phyloP scores from a whole-genome alignment of 2,888 invertebrate genomes.

The Nomada ruficornis region DNA sequence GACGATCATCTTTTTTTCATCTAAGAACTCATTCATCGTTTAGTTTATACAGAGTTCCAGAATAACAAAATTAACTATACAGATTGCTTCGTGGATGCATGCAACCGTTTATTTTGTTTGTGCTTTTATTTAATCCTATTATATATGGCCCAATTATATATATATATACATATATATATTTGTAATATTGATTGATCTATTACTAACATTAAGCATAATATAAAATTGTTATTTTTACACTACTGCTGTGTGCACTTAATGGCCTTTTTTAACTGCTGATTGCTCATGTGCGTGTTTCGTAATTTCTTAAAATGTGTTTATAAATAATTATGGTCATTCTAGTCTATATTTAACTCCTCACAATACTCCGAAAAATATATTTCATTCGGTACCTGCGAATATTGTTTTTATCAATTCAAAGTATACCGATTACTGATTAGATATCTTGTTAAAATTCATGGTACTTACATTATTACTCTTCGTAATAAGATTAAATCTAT shows the following conservation, averaged over 20 bases:
- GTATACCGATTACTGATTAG: neutral
- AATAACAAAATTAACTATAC: constrained; percentile 67
- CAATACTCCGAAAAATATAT: neutral
- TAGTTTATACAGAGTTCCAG: constrained; percentile 70
- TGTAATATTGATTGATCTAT: constrained; percentile 10
- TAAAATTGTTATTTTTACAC: constrained; percentile 23
- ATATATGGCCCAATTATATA: constrained; percentile 15
- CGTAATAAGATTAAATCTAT: constrained; percentile 31
- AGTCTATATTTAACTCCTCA: constrained; percentile 1
- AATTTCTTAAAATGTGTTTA: constrained; percentile 1
- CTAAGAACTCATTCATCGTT: constrained; percentile 29
- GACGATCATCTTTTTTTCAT: constrained; percentile 14
- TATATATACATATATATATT: neutral
- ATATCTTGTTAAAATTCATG: neutral
- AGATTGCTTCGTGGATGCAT: constrained; percentile 64
- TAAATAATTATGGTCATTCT: constrained; percentile 4
- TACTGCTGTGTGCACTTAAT: constrained; percentile 14
- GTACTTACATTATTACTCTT: constrained; percentile 9
- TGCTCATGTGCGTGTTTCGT: constrained; percentile 13
- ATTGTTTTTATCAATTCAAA: constrained; percentile 4
- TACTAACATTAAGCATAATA: constrained; percentile 28
- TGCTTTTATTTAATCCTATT: constrained; percentile 33
- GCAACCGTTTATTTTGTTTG: constrained; percentile 48
- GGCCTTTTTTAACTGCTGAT: constrained; percentile 6
- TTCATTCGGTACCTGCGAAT: neutral